Conservation (phyloP, 2,797 vertebrate species). For the Sebastes matsubarae region DNA sequence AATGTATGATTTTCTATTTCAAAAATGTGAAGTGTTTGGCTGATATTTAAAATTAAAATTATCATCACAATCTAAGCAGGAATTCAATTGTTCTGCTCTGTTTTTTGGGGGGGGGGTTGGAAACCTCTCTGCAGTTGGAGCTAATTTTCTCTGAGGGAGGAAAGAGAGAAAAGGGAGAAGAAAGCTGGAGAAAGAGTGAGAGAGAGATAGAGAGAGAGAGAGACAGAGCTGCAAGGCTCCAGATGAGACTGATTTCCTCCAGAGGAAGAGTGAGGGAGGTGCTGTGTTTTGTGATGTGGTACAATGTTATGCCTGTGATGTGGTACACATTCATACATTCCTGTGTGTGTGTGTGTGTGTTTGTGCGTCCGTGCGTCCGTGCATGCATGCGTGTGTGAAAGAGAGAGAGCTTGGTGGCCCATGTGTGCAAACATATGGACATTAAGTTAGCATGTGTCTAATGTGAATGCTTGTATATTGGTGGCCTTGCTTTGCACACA, state of each 20-base stretch:
- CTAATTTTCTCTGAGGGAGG: not conserved
- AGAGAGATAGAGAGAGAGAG: not conserved
- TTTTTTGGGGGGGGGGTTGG: not conserved
- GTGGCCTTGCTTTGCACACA: conserved; percentile 54
- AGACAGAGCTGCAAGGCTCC: conserved; percentile 26
- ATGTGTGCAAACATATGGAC: conserved; percentile 27
- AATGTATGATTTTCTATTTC: not conserved
- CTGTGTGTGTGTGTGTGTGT: not conserved
- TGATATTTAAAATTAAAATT: not conserved
- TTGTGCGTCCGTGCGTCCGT: not conserved
- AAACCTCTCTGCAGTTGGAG: not conserved
- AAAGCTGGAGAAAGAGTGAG: not conserved
- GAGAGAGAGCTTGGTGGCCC: not conserved
- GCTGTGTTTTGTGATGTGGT: conserved; percentile 39
- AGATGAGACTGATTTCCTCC: conserved; percentile 86
- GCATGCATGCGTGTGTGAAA: not conserved
- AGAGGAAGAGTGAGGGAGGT: conserved; percentile 21
- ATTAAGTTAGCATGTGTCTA: conserved; percentile 33
- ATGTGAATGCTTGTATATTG: conserved; percentile 2
- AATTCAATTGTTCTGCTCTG: not conserved
- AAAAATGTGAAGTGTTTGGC: not conserved
- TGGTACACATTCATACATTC: conserved; percentile 13
- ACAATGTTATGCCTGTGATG: conserved; percentile 17
- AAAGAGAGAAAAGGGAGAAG: not conserved
- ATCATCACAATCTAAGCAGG: not conserved